These are phyloP conservation scores for Puffinus mauretanicus DNA, from an alignment of 2,113 vertebrate genomes.

Conservation along the genomic window DNA sequence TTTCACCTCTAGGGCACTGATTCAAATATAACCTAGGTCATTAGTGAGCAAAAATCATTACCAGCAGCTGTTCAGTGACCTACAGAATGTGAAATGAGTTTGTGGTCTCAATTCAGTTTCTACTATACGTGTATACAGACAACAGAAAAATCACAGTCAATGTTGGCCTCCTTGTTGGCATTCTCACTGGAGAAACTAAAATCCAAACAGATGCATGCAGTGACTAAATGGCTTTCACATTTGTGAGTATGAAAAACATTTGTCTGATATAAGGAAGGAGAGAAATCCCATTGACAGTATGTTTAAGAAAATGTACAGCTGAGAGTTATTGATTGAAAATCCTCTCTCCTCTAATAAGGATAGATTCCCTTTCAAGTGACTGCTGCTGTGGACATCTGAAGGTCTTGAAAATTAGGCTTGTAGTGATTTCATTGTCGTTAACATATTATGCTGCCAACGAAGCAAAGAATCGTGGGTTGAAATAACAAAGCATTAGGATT, in stretches of 20 bases:
- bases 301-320: constrained; percentile 55
- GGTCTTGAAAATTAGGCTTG: constrained; percentile 6
- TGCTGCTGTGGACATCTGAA: constrained; percentile 29
- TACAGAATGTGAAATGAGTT: constrained; percentile 52
- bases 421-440: constrained; percentile 19
- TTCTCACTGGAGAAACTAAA: background rate
- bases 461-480: constrained; percentile 38
- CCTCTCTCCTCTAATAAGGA: constrained; percentile 45
- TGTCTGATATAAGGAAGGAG: background rate
- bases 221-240: constrained; percentile 32
- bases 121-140: background rate
- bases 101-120: constrained; percentile 10
- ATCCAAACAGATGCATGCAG: background rate
- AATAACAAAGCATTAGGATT: constrained; percentile 56
- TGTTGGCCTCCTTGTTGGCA: background rate
- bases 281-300: constrained; percentile 15
- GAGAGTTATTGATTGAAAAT: constrained; percentile 64
- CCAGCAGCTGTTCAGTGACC: constrained; percentile 59
- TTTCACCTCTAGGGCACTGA: constrained; percentile 62
- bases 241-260: constrained; percentile 19
- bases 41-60: constrained; percentile 69
- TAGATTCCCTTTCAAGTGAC: constrained; percentile 49
- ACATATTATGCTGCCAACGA: background rate
- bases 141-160: background rate
- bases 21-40: constrained; percentile 63